phyloP scores from a whole-genome alignment of 2,888 invertebrate genomes.

The Cacoxenus indagator region DNA sequence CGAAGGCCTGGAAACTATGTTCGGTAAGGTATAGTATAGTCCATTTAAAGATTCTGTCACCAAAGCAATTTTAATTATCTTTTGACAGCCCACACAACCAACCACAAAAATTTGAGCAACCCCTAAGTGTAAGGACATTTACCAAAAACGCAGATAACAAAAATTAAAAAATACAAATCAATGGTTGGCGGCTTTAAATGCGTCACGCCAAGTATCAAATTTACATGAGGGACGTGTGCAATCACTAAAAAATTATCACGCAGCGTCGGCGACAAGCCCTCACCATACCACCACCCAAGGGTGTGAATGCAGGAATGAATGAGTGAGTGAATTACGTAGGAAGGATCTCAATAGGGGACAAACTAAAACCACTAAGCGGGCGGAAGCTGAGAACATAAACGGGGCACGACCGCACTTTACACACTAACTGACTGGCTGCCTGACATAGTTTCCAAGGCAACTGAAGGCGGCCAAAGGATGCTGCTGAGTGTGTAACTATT shows the following conservation, averaged over 20 bases:
- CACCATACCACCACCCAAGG: not conserved
- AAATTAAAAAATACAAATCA: not conserved
- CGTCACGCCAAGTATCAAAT: not conserved
- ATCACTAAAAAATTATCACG: conserved; percentile 4
- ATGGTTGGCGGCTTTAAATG: not conserved
- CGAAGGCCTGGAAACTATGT: no score
- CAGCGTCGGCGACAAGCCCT: not conserved
- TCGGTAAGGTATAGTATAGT: no score
- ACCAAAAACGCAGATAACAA: not conserved
- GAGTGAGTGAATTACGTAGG: conserved; percentile 49
- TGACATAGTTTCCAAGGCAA: conserved; percentile 49
- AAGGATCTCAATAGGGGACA: conserved; percentile 21
- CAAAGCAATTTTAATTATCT: no score
- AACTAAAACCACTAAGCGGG: not conserved
- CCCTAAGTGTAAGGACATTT: no score
- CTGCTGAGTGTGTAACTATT: not conserved
- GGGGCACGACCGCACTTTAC: conserved; percentile 30
- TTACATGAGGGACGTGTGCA: conserved; percentile 4
- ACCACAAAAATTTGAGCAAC: no score
- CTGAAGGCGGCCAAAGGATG: not conserved
- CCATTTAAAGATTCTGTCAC: no score
- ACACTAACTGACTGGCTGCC: conserved; percentile 17
- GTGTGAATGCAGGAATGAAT: conserved; percentile 4
- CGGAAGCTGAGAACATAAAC: conserved; percentile 1
- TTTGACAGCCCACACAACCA: no score